Base-by-base conservation (phyloP, 2,888 invertebrate genomes). In the Rhingia campestris region DNA sequence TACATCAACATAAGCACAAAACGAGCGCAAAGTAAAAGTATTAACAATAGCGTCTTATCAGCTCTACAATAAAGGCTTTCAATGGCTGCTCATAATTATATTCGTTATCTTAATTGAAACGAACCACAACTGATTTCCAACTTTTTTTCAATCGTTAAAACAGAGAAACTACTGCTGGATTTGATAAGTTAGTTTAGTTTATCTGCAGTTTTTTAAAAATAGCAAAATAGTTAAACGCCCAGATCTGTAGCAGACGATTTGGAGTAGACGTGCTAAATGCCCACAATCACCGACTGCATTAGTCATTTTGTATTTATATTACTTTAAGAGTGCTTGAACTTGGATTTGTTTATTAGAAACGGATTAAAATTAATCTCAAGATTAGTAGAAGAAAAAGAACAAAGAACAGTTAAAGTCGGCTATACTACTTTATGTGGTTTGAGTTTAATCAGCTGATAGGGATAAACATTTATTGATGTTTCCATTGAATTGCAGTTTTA, bases 301-400 rank as follows among this genome's bases (percentile, higher is more conserved):
- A 12, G n/a, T 45, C 43, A 12, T 12, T 5, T 12, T 12, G n/a
- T n/a, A 45, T 45, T n/a, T n/a, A 1, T 12, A n/a, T 12, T 43
- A 6, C 43, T 12, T 12, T 2, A 6, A 12, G 4, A 6, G 6
- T 3, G 2, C 6, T 45, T 45, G n/a, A n/a, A n/a, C n/a, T n/a
- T 45, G n/a, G 6, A 12, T 12, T 45, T 12, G 6, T 45, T 59
- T 45, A 30, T 12, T 4, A 7, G 32, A 4, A 45, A 45, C 7
- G 33, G 45, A 45, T 59, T 59, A 45, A 12, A 43, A 43, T 59
- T 45, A 59, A 30, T 53, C 12, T 22, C 10, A 49, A 7, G 7
- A 22, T 9, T 22, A n/a, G n/a, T n/a, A n/a, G n/a, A n/a, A n/a
- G n/a, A n/a, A n/a, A n/a, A n/a, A n/a, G n/a, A n/a, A n/a, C n/a